Percentiles rank a stretch among this genome's conserved stretches.
Evolutionary conservation across 2,888 invertebrate species (phyloP).

Genomic region (Agonopterix heracliana): DNA sequence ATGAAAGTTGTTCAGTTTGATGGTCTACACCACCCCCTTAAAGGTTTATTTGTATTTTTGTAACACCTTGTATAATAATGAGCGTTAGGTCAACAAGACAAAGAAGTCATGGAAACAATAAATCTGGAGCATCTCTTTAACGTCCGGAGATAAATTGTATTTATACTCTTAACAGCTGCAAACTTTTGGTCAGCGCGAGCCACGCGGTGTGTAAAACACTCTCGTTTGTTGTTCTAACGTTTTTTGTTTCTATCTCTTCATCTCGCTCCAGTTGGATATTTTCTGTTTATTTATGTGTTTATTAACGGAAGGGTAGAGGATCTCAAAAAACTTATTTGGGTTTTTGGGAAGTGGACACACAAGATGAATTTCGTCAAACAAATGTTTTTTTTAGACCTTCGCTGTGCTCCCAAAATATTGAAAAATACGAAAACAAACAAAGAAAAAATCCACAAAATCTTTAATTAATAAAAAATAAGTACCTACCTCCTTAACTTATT

Average conservation of each 20-base stretch:
- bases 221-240: slow-evolving; percentile 56
- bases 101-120: slow-evolving; percentile 50
- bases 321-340: neutral
- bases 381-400: too few species aligned
- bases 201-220: slow-evolving; percentile 30
- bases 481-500: too few species aligned
- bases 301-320: slow-evolving; percentile 31
- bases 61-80: too few species aligned
- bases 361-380: slow-evolving; percentile 21
- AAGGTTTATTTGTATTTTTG: too few species aligned
- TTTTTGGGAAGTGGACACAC: slow-evolving; percentile 32
- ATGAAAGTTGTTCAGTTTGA: too few species aligned
- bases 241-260: slow-evolving; percentile 57
- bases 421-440: too few species aligned
- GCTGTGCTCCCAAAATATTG: too few species aligned
- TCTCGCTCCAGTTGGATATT: slow-evolving; percentile 8
- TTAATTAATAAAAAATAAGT: too few species aligned
- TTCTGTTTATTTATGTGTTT: neutral
- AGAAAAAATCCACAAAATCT: too few species aligned
- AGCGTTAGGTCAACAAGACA: slow-evolving; percentile 18
- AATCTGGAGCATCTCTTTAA: slow-evolving; percentile 58
- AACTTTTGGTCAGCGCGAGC: slow-evolving; percentile 71
- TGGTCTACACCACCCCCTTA: too few species aligned
- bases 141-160: slow-evolving; percentile 73
- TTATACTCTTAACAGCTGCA: slow-evolving; percentile 72